Conservation (phyloP, 2,113 vertebrate genomes). For the Eulemur macaco region DNA sequence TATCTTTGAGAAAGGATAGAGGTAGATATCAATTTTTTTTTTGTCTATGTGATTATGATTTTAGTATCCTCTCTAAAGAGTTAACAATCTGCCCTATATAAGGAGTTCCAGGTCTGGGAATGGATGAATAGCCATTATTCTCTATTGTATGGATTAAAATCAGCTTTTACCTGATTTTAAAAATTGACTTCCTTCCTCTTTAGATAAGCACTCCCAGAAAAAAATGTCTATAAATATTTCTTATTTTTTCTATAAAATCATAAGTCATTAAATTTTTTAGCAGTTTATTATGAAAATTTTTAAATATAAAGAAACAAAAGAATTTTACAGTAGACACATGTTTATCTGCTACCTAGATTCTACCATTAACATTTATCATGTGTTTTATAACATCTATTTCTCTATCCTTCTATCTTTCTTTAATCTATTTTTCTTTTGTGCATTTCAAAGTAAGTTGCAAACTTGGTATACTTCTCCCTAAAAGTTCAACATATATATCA, state of each 20-base stretch:
- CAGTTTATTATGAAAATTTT: not conserved
- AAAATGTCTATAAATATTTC: not conserved
- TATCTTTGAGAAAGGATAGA: not conserved
- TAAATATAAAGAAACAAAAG: not conserved
- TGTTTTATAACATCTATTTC: not conserved
- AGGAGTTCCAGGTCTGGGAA: not conserved
- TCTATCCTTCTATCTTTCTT: not conserved
- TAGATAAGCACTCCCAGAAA: not conserved
- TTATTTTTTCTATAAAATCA: slow-evolving; percentile 6
- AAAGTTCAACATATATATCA: not conserved
- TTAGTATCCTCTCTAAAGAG: not conserved
- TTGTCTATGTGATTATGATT: not conserved
- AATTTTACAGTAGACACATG: not conserved
- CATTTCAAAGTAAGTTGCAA: not conserved
- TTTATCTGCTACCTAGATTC: not conserved
- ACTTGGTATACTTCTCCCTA: not conserved
- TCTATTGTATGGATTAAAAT: not conserved
- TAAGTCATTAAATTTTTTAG: not conserved
- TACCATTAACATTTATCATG: not conserved
- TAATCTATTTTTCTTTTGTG: not conserved
- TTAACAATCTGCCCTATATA: not conserved
- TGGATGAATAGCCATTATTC: not conserved
- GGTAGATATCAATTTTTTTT: not conserved
- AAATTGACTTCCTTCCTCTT: not conserved
- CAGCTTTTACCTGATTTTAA: not conserved